These are phyloP conservation scores for Channa striata DNA, from an alignment of 2,797 vertebrate genomes.

Conservation along the genomic window DNA sequence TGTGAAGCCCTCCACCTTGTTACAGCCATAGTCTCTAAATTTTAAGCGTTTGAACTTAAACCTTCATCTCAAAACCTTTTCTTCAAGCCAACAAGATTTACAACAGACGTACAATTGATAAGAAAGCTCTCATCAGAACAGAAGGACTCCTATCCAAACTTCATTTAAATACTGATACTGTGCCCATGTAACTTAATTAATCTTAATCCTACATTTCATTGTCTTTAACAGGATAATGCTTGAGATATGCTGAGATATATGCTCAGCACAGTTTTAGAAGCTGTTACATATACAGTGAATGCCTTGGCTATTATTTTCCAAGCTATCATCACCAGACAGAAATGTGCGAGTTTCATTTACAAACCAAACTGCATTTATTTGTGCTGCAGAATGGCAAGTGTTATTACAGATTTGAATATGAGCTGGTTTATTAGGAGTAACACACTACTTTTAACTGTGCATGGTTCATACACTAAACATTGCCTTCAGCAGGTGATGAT, in stretches of 20 bases:
- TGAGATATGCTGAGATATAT: too few relatives aligned
- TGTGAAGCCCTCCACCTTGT: constrained; percentile 60
- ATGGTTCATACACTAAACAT: constrained; percentile 33
- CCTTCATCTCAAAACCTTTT: constrained; percentile 41
- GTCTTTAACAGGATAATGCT: too few relatives aligned
- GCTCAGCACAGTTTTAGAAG: too few relatives aligned
- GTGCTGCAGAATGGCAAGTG: neutral
- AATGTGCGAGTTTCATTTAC: neutral
- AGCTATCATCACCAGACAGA: neutral
- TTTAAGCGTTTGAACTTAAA: constrained; percentile 38
- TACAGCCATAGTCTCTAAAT: constrained; percentile 33
- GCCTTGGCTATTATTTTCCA: neutral
- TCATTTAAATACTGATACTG: neutral
- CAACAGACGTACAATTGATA: neutral
- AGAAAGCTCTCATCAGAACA: neutral
- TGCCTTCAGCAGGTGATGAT: constrained; percentile 33
- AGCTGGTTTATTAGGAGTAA: constrained; percentile 38
- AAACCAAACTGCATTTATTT: neutral
- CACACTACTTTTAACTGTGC: constrained; percentile 42
- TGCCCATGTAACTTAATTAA: neutral
- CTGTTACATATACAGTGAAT: neutral
- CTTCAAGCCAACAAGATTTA: constrained; percentile 9
- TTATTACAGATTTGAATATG: constrained; percentile 38
- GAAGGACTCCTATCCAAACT: neutral
- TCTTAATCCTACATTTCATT: neutral